Evolutionary conservation across 92 coral and sea anemone species (phyloP), one percentile per base, ranked within the genome.

Genomic region (Ricordea florida): DNA sequence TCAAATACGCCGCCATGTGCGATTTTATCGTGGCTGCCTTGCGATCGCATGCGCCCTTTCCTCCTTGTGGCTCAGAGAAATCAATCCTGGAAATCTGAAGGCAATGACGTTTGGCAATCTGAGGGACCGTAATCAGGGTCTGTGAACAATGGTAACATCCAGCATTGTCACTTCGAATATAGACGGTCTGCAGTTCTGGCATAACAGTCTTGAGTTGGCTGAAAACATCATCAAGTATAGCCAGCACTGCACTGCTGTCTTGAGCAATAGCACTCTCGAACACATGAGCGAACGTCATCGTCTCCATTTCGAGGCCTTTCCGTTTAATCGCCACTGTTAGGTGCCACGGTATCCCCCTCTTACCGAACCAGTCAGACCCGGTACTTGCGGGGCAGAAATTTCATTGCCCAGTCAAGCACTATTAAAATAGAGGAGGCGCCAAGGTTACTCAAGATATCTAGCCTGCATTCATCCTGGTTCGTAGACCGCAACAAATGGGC

Each of bases 61-160:
- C 74, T n/a, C 80, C 87, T 34, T 74, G 87, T 46, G 82, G 82
- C 42, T 82, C 76, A 6, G 83, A 82, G 49, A 74, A 74, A 38
- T 82, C 78, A 66, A 82, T 45, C 31, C 78, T 27, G 14, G 63
- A 44, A 45, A 83, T 46, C 37, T 74, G 42, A 25, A 69, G 35
- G 24, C 65, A 61, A 48, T 69, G 56, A 27, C 46, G 25, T 48
- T 79, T 79, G 58, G 65, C 72, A 40, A 69, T 48, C 56, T 46
- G 55, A 43, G 27, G 55, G 33, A 37, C 37, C n/a, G 62, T 35
- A 30, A 74, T 33, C 25, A 74, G 71, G 57, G 77, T 79, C 28
- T 41, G 78, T 18, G 78, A 53, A 36, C 78, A 43, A 36, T 79
- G 78, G 64, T 79, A 48, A 42, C 85, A 79, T 29, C 70, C 78